Evolutionary conservation across 2,888 invertebrate genomes (phyloP).

Genomic region (Agrochola lota): DNA sequence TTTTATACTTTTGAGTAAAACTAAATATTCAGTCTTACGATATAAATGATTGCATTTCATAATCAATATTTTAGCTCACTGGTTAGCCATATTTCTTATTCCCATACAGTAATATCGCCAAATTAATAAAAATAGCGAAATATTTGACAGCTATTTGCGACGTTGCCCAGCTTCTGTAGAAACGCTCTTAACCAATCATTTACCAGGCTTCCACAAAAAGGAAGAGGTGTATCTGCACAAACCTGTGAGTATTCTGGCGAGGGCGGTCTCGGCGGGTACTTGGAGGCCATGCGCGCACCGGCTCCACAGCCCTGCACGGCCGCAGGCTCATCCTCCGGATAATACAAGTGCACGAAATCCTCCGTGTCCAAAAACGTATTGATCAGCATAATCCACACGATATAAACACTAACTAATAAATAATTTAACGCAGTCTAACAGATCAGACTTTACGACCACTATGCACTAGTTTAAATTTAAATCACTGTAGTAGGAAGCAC

Average conservation of each 20-base stretch:
- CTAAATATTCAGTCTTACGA: too few relatives aligned
- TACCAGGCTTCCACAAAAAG: constrained; percentile 37
- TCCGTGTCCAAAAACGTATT: constrained; percentile 90
- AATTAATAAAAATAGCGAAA: too few relatives aligned
- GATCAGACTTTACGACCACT: constrained; percentile 83
- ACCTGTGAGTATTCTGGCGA: constrained; percentile 87
- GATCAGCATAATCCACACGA: constrained; percentile 88
- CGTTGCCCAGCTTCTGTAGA: too few relatives aligned
- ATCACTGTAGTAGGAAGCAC: constrained; percentile 84
- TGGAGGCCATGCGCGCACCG: constrained; percentile 87
- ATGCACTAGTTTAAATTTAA: constrained; percentile 77
- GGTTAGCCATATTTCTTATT: too few relatives aligned
- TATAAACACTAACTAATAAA: constrained; percentile 84
- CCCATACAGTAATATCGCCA: too few relatives aligned
- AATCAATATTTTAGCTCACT: too few relatives aligned
- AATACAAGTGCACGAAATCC: constrained; percentile 89
- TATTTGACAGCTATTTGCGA: too few relatives aligned
- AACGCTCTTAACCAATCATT: background rate
- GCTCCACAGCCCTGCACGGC: constrained; percentile 86
- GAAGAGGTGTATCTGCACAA: constrained; percentile 54
- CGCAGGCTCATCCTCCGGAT: constrained; percentile 87
- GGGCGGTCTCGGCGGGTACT: constrained; percentile 85
- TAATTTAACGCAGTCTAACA: constrained; percentile 84
- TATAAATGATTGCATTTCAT: too few relatives aligned
- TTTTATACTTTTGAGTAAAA: too few relatives aligned